These are phyloP conservation scores for Echinometra lucunter DNA, from an alignment of 53 echinoderm and acorn worm species.

Conservation along the genomic window DNA sequence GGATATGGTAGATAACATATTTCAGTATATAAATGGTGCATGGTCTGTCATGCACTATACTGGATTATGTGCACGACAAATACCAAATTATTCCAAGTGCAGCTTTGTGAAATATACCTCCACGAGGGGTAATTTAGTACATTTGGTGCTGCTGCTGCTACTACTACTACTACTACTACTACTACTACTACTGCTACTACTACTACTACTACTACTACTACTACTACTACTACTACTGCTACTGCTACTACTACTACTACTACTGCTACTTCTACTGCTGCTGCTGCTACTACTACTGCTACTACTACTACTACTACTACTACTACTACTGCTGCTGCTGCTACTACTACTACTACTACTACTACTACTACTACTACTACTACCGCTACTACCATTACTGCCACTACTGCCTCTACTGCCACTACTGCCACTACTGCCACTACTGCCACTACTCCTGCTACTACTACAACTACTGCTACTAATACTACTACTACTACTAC, in stretches of 20 bases:
- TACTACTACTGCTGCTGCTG: not conserved
- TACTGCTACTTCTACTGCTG: not conserved
- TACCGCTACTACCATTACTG: not conserved
- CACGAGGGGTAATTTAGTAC: too few relatives aligned
- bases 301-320: too few relatives aligned
- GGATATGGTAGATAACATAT: too few relatives aligned
- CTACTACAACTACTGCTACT: not conserved
- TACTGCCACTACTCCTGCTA: not conserved
- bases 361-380: slow-evolving; percentile 21
- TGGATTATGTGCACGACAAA: too few relatives aligned
- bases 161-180: slow-evolving; percentile 8
- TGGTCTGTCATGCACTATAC: too few relatives aligned
- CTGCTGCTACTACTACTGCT: not conserved
- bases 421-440: not conserved
- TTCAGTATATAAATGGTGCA: too few relatives aligned
- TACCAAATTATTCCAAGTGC: too few relatives aligned
- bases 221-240: slow-evolving; percentile 1
- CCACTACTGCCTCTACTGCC: too few relatives aligned
- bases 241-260: slow-evolving; percentile 21
- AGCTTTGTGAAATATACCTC: too few relatives aligned
- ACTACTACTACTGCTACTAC: slow-evolving; percentile 3
- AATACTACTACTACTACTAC: too few relatives aligned
- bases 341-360: slow-evolving; percentile 16
- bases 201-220: slow-evolving; percentile 33
- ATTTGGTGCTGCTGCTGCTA: not conserved